Base-by-base conservation (phyloP, 2,113 vertebrate species). In the Naja naja region DNA sequence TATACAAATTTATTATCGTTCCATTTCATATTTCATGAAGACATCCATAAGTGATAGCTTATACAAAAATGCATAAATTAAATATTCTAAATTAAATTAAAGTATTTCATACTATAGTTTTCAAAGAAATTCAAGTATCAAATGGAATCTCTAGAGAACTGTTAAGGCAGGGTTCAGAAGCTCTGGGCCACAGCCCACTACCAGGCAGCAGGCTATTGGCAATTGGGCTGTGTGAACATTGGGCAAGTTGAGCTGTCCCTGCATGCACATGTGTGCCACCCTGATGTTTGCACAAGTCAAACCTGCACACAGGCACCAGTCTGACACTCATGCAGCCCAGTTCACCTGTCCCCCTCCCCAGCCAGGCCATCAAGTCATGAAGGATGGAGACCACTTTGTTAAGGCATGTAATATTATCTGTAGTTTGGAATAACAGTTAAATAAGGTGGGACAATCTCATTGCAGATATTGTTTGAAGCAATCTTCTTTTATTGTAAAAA, bases 1-100 rank as follows among this genome's bases (percentile, higher is more conserved):
- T 94, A 92, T 30, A 8, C 87, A 34, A 93, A 43, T 90, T 94
- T 89, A 34, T 95, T 95, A 92, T 92, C 64, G 94, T 94, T 22
- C 49, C 81, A 2, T 88, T 81, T 52, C 9, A 30, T 39, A 91
- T 95, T 93, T 95, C 88, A 94, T 90, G 91, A 1, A 91, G 49
- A 95, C 91, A 93, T 64, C 54, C 7, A 90, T 90, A 92, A 95
- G 88, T 81, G 93, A 94, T 20, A 23, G 0, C 52, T 93, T 11
- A 2, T 3, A 91, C 89, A 89, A 91, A 94, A 90, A 0, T 12
- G 30, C 86, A 16, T 81, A 0, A 90, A 87, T 55, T 0, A 94
- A 39, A 95, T 88, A 95, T 53, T 3, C 90, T 90, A 93, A 90
- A 94, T 34, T 1, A n/a, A 39, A 92, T 25, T 3, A 90, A 90